These are phyloP conservation scores for Enteromius anoplus DNA, from an alignment of 2,797 vertebrate genomes.

Conservation along the genomic window DNA sequence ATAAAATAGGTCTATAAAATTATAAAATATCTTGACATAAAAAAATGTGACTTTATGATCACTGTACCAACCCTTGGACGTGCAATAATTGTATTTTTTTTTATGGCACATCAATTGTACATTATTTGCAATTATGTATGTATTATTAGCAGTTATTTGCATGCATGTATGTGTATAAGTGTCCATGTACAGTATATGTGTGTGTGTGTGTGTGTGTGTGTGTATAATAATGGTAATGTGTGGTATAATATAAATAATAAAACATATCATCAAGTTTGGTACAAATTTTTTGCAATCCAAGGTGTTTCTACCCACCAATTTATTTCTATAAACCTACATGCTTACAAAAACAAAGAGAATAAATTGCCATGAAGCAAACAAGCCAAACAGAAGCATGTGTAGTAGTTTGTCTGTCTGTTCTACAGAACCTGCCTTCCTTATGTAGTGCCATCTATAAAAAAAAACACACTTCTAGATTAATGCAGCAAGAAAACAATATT, in stretches of 20 bases:
- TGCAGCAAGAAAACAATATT: conserved; percentile 44
- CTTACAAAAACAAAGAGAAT: background rate
- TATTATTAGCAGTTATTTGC: no score
- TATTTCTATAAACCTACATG: background rate
- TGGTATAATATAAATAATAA: no score
- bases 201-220: no score
- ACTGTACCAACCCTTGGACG: background rate
- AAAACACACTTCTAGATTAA: conserved; percentile 37
- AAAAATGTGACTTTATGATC: background rate
- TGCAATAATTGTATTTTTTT: background rate
- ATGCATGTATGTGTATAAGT: no score
- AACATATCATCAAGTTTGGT: no score
- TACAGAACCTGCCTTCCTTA: conserved; percentile 14
- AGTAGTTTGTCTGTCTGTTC: conserved; percentile 6
- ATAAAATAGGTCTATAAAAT: no score
- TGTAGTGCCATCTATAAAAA: conserved; percentile 4
- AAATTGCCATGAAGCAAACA: background rate
- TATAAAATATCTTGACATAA: background rate
- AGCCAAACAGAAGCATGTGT: background rate
- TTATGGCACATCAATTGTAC: background rate
- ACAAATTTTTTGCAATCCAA: background rate
- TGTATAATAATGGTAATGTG: no score
- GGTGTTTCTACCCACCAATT: background rate
- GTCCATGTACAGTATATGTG: no score
- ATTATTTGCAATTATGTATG: no score